Evolutionary conservation across 2,888 invertebrate genomes (phyloP), one percentile per base, ranked within the genome.

Genomic region (Mythimna lalbum): DNA sequence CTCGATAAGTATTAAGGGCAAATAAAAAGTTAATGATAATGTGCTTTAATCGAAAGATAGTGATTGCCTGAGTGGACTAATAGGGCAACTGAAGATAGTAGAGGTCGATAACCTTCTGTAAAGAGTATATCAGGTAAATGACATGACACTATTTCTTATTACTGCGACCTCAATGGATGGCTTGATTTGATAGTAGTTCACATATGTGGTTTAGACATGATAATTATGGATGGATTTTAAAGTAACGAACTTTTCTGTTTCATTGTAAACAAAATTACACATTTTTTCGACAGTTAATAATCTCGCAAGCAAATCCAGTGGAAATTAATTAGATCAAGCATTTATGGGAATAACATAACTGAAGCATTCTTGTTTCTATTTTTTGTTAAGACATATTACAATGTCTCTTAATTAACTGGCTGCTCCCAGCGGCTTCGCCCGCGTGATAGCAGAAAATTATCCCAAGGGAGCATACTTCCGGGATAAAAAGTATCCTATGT

Each of bases 21-120:
- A 69, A 69, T 71, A 75, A 69, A 73, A 69, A 78, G 19, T 68
- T 39, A 62, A 49, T 53, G 31, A 60, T 55, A n/a, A 77, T 17
- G 59, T 56, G 5, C 73, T 76, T 4, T 82, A 83, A 76, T 77
- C 68, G 66, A 71, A 76, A 80, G 78, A 83, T 83, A 73, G 73
- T 72, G 75, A 81, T 75, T 69, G 69, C 78, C 80, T 86, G 89
- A 87, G 87, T 90, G 86, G 88, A 89, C 83, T 89, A 90, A 85
- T 90, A 90, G 89, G 88, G 75, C 89, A 90, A 82, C 87, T 87
- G 89, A 81, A 90, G 93, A 94, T 93, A 93, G 90, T 80, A 39
- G 81, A 89, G 93, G 91, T 92, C 88, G 88, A 86, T 86, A 91
- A 92, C 90, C 93, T 82, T 80, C 84, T 87, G 90, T 90, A 92